A percentile compares a stretch with the other conserved stretches of the same genome.
Conservation (phyloP, 2,888 invertebrate species). For the Steinernema hermaphroditum region DNA sequence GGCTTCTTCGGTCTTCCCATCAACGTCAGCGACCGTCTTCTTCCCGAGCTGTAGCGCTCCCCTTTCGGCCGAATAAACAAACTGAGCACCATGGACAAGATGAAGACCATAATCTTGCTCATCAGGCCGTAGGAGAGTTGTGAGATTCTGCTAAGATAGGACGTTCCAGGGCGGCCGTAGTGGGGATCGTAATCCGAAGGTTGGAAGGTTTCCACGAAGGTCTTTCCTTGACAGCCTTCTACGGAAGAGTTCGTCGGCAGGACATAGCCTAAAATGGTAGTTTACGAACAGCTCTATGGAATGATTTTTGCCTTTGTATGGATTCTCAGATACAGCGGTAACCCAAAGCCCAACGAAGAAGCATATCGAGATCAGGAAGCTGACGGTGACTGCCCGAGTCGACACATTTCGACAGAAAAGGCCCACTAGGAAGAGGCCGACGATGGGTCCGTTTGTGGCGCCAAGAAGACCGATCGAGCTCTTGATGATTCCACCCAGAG, state of each 20-base stretch:
- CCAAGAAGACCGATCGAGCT: conserved; percentile 32
- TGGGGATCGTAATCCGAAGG: conserved; percentile 6
- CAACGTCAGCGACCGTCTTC: neutral
- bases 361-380: neutral
- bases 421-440: conserved; percentile 23
- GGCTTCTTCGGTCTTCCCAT: conserved; percentile 1
- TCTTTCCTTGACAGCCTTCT: conserved; percentile 24
- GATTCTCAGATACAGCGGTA: neutral
- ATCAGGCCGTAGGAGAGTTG: conserved; percentile 19
- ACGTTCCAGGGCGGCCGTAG: neutral
- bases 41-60: conserved; percentile 9
- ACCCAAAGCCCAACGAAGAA: neutral
- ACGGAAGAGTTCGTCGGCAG: conserved; percentile 18
- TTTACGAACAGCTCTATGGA: neutral
- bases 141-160: conserved; percentile 17
- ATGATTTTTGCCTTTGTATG: neutral
- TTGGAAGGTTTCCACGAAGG: neutral
- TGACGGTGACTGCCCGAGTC: conserved; percentile 5
- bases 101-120: conserved; percentile 10
- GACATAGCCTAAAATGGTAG: neutral
- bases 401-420: neutral
- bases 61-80: neutral
- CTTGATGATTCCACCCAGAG: conserved; percentile 20
- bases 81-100: neutral
- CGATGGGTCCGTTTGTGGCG: conserved; percentile 66